A percentile compares a stretch with the other conserved stretches of the same genome.
Evolutionary conservation across 2,113 vertebrate genomes (phyloP).

Genomic region (Anser brachyrhynchus): DNA sequence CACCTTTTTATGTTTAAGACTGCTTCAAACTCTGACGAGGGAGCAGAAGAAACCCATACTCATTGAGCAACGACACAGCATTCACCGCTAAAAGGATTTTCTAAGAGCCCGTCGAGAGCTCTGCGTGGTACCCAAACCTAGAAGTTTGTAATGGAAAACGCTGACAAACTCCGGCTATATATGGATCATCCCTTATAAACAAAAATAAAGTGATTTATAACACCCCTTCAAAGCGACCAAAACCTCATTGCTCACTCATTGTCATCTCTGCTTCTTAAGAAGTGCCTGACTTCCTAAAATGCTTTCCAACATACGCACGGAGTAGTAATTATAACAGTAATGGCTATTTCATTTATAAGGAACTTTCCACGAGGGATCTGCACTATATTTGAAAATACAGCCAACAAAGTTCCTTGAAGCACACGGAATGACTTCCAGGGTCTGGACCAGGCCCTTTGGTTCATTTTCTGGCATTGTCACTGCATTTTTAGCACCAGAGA

Average conservation of each 20-base stretch:
- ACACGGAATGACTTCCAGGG: not conserved
- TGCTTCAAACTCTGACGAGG: not conserved
- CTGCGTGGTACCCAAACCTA: not conserved
- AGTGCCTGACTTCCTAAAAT: slow-evolving; percentile 21
- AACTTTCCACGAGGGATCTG: not conserved
- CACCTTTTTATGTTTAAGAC: not conserved
- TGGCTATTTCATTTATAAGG: slow-evolving; percentile 20
- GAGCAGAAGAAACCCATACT: not conserved
- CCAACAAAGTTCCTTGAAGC: not conserved
- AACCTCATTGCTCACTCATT: slow-evolving; percentile 22
- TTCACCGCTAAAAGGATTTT: not conserved
- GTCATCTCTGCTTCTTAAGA: slow-evolving; percentile 21
- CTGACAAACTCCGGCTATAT: slow-evolving; percentile 47
- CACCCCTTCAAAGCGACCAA: slow-evolving; percentile 20
- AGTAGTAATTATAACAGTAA: not conserved
- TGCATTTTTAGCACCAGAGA: not conserved
- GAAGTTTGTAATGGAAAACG: slow-evolving; percentile 27
- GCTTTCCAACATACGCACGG: not conserved
- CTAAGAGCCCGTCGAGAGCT: not conserved
- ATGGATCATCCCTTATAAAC: not conserved
- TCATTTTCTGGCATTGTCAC: not conserved
- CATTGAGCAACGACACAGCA: not conserved
- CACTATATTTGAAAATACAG: not conserved
- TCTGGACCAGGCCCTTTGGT: not conserved
- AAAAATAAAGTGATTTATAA: slow-evolving; percentile 44